Evolutionary conservation across 2,113 vertebrate species (phyloP).

Genomic region (Bubalus kerabau): DNA sequence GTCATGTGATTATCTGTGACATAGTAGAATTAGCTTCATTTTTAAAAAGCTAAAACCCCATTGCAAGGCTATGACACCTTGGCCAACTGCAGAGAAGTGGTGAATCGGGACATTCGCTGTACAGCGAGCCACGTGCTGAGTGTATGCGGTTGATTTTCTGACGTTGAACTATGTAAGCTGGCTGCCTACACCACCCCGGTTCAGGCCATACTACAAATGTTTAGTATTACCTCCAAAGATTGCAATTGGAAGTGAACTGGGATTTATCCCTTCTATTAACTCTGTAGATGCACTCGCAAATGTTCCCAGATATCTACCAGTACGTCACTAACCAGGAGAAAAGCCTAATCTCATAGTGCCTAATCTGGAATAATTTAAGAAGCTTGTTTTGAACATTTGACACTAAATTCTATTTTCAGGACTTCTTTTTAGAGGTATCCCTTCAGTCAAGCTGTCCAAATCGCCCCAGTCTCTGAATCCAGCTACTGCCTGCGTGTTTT

Average conservation of each 20-base stretch:
- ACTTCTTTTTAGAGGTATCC: background rate
- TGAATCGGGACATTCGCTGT: background rate
- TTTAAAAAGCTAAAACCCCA: too few species aligned
- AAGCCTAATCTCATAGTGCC: background rate
- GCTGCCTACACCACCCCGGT: background rate
- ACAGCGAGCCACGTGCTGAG: fast-evolving
- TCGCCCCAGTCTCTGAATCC: background rate
- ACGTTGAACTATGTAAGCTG: fast-evolving
- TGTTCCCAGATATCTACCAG: background rate
- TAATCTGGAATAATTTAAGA: background rate
- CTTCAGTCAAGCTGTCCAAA: background rate
- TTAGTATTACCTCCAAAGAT: background rate
- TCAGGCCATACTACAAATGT: background rate
- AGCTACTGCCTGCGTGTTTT: fast-evolving
- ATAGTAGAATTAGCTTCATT: background rate
- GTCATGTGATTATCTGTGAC: background rate
- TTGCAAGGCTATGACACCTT: background rate
- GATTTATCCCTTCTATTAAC: too few species aligned
- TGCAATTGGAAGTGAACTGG: background rate
- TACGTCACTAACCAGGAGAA: background rate
- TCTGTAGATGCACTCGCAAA: too few species aligned
- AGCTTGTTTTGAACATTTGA: background rate
- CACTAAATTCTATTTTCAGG: background rate
- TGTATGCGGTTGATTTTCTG: background rate
- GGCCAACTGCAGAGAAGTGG: background rate